These are phyloP conservation scores for Nyctalus aviator DNA, from an alignment of 2,797 vertebrate genomes.

Conservation along the genomic window DNA sequence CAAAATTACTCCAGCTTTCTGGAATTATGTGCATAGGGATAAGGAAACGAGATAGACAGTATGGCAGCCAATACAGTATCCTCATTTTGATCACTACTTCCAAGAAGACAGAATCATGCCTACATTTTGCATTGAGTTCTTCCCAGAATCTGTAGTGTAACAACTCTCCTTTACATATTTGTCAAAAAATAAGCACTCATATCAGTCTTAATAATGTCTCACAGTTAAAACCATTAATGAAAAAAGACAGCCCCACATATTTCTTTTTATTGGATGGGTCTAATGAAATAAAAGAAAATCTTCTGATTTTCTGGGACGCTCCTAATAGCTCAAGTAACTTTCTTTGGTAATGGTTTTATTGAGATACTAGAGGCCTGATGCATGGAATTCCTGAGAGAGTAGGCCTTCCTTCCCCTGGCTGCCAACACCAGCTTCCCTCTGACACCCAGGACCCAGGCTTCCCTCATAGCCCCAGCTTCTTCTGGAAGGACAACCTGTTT, in stretches of 20 bases:
- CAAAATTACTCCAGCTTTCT: constrained; percentile 1
- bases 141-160: constrained; percentile 7
- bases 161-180: not conserved
- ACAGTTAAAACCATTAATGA: constrained; percentile 38
- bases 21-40: constrained; percentile 20
- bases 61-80: not conserved
- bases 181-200: not conserved
- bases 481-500: too few relatives aligned
- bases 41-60: not conserved
- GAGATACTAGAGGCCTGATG: not conserved
- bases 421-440: too few relatives aligned
- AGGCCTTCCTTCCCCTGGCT: too few relatives aligned
- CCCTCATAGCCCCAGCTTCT: too few relatives aligned
- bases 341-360: not conserved
- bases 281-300: not conserved
- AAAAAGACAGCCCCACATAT: not conserved
- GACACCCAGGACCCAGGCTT: too few relatives aligned
- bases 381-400: too few relatives aligned
- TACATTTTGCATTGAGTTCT: not conserved
- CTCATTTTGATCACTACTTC: constrained; percentile 32
- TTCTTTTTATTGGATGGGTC: not conserved
- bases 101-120: not conserved
- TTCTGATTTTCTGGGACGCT: not conserved
- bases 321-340: not conserved
- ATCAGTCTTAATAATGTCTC: not conserved